phyloP scores from a whole-genome alignment of 2,888 invertebrate species.

The Drosophila limbata region DNA sequence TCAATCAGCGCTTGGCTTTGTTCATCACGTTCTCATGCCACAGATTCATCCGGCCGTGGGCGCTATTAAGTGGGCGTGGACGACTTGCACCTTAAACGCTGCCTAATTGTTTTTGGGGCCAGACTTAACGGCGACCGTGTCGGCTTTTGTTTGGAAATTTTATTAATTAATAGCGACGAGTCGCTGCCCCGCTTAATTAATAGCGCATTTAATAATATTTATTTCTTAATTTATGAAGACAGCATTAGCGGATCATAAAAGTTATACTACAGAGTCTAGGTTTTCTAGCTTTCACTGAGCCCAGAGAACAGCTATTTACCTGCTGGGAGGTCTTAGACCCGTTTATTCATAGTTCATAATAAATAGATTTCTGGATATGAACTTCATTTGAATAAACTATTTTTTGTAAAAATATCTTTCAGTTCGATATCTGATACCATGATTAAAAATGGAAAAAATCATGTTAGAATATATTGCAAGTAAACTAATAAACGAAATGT shows the following conservation, averaged over 20 bases:
- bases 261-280: constrained; percentile 4
- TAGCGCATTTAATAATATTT: constrained; percentile 68
- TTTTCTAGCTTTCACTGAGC: constrained; percentile 61
- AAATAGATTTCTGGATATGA: no score
- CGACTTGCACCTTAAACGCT: constrained; percentile 70
- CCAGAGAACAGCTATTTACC: constrained; percentile 23
- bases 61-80: constrained; percentile 59
- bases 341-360: background rate
- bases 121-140: constrained; percentile 52
- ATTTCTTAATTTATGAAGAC: constrained; percentile 65
- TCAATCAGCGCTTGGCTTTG: constrained; percentile 64
- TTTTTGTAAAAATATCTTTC: background rate
- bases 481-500: background rate
- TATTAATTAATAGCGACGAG: constrained; percentile 71
- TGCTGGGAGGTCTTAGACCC: constrained; percentile 27
- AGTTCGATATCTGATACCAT: background rate
- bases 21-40: constrained; percentile 46
- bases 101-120: constrained; percentile 68
- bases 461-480: background rate
- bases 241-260: constrained; percentile 49
- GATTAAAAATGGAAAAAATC: background rate
- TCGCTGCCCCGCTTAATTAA: constrained; percentile 61
- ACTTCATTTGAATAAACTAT: no score
- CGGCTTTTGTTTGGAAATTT: constrained; percentile 58
- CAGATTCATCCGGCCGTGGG: constrained; percentile 31